Conservation (phyloP, 2,888 invertebrate genomes). For the Oligia strigilis region DNA sequence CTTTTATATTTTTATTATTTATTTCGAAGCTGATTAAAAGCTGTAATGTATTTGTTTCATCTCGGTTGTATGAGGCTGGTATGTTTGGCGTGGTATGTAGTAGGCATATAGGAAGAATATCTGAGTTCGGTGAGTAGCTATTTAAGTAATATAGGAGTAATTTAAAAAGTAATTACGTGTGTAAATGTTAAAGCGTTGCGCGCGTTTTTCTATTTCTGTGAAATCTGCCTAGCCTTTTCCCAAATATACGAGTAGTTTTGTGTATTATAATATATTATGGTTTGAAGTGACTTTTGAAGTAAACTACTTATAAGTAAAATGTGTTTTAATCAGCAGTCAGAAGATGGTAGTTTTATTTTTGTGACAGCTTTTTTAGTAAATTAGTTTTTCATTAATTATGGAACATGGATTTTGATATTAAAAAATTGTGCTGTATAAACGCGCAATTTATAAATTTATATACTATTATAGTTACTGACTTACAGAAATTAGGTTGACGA, state of each 20-base stretch:
- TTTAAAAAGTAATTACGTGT: background rate
- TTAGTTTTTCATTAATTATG: background rate
- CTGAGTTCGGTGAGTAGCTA: background rate
- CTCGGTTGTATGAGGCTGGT: background rate
- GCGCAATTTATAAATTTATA: background rate
- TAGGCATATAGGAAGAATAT: background rate
- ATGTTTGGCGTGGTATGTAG: background rate
- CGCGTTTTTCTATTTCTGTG: background rate
- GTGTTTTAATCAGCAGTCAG: background rate
- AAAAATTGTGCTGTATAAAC: background rate
- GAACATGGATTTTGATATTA: background rate
- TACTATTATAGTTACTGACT: background rate
- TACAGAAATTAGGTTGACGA: slow-evolving; percentile 23
- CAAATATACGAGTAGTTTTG: background rate
- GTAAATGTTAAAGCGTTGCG: too few relatives aligned
- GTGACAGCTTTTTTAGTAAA: background rate
- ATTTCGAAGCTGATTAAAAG: background rate
- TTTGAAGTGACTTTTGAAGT: background rate
- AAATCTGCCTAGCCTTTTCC: background rate
- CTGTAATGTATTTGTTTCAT: background rate
- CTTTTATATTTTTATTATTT: too few relatives aligned
- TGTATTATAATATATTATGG: background rate
- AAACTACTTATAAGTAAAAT: background rate
- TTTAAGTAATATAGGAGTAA: background rate
- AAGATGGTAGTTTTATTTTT: background rate